Conservation (phyloP, 2,797 vertebrate species). For the Cichlasoma orientale region DNA sequence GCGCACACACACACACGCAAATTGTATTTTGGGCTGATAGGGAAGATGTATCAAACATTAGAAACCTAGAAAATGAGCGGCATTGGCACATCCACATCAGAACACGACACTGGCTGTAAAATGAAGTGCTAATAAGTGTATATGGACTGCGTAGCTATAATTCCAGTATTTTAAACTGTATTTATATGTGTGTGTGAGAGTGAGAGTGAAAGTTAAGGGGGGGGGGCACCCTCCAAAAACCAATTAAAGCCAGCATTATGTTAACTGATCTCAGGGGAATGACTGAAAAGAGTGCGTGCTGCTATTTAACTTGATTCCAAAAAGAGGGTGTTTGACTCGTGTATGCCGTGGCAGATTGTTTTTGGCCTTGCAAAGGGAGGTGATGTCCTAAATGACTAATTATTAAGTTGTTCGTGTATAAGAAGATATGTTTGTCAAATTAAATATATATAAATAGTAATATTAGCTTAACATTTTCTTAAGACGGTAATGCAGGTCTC, state of each 20-base stretch:
- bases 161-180: too few relatives aligned
- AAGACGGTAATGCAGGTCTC: neutral
- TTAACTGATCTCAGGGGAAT: slow-evolving; percentile 2
- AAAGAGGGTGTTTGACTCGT: neutral
- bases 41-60: neutral
- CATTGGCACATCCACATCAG: neutral
- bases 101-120: neutral
- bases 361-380: neutral
- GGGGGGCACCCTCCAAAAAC: neutral
- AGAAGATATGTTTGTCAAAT: neutral
- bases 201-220: neutral
- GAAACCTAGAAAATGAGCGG: neutral
- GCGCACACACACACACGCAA: neutral
- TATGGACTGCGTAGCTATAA: too few relatives aligned
- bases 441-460: neutral
- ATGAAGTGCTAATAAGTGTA: slow-evolving; percentile 1
- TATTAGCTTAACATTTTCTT: neutral
- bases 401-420: neutral
- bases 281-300: neutral
- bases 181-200: neutral
- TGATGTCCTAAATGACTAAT: neutral
- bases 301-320: neutral
- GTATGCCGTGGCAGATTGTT: neutral
- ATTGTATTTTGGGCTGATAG: neutral
- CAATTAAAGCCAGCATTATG: slow-evolving; percentile 3